Evolutionary conservation across 2,888 invertebrate species (phyloP).

Genomic region (Azorinus chamasolen): DNA sequence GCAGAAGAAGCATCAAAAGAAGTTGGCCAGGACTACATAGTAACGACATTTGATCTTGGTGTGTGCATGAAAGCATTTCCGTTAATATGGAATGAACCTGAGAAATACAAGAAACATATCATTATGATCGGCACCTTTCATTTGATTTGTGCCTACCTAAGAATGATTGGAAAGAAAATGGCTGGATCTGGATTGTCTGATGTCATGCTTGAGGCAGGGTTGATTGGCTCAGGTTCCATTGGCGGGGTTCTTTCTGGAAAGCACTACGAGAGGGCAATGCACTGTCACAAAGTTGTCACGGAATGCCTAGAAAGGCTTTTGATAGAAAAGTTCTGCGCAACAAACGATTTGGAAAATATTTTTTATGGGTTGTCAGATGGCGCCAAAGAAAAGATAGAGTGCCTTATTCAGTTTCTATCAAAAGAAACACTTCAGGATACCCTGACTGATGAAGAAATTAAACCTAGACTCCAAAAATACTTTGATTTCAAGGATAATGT

Average conservation of each 20-base stretch:
- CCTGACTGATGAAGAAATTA: too few relatives aligned
- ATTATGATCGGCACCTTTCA: conserved; percentile 34
- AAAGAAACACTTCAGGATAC: background rate
- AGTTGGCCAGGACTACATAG: too few relatives aligned
- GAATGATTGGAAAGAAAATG: conserved; percentile 16
- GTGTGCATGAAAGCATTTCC: conserved; percentile 68
- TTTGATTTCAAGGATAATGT: background rate
- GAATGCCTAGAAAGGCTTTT: background rate
- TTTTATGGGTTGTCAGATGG: too few relatives aligned
- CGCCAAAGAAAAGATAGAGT: too few relatives aligned
- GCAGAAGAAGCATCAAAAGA: too few relatives aligned
- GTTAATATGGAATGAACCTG: conserved; percentile 38
- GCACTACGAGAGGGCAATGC: conserved; percentile 3
- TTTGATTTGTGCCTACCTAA: background rate
- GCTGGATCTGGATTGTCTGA: background rate
- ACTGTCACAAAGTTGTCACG: background rate
- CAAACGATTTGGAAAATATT: too few relatives aligned
- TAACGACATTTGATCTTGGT: conserved; percentile 7
- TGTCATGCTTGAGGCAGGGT: background rate
- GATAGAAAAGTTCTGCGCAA: background rate
- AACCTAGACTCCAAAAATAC: background rate
- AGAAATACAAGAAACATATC: conserved; percentile 31
- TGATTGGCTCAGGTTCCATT: background rate
- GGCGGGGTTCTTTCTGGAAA: background rate
- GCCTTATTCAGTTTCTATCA: background rate